Base-by-base conservation (phyloP, 2,113 vertebrate species). In the Tonatia bakeri region DNA sequence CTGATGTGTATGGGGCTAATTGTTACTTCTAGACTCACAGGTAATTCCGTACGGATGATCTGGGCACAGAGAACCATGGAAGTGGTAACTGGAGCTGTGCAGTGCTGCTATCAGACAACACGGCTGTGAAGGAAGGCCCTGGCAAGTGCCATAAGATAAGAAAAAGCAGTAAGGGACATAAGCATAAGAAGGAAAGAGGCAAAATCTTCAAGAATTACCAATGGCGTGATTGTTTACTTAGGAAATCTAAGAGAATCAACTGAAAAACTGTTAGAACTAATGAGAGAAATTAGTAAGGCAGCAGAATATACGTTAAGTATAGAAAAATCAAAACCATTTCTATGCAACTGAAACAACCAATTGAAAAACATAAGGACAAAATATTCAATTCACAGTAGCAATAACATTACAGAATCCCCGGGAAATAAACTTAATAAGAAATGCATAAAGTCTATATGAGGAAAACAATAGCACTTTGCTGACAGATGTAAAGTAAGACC, bases 191-290 rank as follows among this genome's bases (percentile, higher is more conserved):
- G 19, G 26, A 64, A 91, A 69, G 38, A 73, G 20, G 33, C 7
- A 95, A 87, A 85, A 82, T 54, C 77, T 83, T 83, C 17, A 90
- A 85, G 38, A 84, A 97, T 79, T 87, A 70, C n/a, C 81, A 86
- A 86, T 77, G 72, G 43, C 12, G 20, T 52, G 52, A 38, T 76
- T 92, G 33, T 81, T 94, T 61, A 87, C 52, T 76, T 95, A 91
- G 70, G 73, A 96, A 88, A 70, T 81, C 26, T 54, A 47, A 70
- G 54, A 88, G 54, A 91, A 75, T 79, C 36, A 43, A 16, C 33
- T 85, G 67, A 86, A 85, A 94, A 59, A 40, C 59, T 82, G 16
- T 38, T 64, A 85, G 85, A 86, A 72, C 40, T 61, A 83, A 13
- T 12, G 59, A 73, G 61, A 76, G 50, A 91, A 76, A 70, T 79